A percentile compares a stretch with the other conserved stretches of the same genome.
Conservation (phyloP, 2,797 vertebrate genomes). For the Poecilia picta region DNA sequence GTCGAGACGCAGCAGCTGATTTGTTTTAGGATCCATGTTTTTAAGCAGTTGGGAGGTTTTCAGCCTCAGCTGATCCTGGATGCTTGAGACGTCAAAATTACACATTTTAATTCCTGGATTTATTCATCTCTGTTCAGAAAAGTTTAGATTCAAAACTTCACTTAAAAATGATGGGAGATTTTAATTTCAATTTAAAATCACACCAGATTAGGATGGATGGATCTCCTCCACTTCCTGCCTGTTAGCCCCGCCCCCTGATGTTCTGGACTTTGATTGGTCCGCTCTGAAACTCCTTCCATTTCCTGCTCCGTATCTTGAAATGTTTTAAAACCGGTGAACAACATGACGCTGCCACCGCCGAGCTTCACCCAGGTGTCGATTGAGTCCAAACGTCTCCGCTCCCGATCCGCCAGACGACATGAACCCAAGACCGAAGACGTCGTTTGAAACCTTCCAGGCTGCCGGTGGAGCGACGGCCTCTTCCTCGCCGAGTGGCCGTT, state of each 20-base stretch:
- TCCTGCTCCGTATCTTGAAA: no score
- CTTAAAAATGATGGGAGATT: not conserved
- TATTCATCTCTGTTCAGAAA: not conserved
- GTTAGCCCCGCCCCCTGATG: no score
- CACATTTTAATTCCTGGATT: not conserved
- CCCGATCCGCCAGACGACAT: no score
- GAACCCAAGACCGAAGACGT: no score
- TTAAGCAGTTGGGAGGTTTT: not conserved
- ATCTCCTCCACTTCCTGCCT: no score
- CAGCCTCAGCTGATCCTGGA: not conserved
- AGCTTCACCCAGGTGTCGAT: no score
- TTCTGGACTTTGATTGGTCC: no score
- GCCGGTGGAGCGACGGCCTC: not conserved
- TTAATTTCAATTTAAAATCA: not conserved
- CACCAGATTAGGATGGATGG: not conserved
- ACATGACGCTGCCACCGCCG: no score
- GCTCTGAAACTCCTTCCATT: no score
- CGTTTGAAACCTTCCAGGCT: no score
- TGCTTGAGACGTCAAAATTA: not conserved
- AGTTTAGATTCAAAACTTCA: not conserved
- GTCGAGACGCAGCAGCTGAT: not conserved
- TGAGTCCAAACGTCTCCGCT: no score
- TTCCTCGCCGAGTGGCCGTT: not conserved
- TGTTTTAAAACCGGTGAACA: no score
- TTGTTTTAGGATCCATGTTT: not conserved